A percentile compares a stretch with the other conserved stretches of the same genome.
These are phyloP conservation scores for Paedocypris micromegethes DNA, from an alignment of 2,797 vertebrate genomes.

Conservation along the genomic window DNA sequence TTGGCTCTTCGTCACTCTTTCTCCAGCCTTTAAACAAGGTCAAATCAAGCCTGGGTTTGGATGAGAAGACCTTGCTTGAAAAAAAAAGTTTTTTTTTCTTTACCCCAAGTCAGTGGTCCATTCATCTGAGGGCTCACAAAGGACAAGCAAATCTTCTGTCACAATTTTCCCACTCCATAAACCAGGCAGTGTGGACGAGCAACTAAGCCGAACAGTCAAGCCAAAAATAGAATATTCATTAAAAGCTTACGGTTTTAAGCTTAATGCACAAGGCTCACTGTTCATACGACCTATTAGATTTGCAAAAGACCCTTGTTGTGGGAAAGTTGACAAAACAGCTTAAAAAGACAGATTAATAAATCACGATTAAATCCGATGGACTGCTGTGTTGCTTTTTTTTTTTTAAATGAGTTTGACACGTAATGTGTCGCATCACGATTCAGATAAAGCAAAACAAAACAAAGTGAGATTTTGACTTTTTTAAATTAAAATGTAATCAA, in stretches of 20 bases:
- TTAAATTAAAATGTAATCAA: too few species aligned
- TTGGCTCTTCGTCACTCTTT: not conserved
- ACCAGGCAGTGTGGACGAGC: not conserved
- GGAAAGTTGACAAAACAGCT: not conserved
- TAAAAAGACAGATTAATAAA: not conserved
- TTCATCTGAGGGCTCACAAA: conserved; percentile 13
- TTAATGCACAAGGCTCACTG: not conserved
- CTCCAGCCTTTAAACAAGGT: conserved; percentile 1
- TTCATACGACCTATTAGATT: not conserved
- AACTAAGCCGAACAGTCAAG: not conserved
- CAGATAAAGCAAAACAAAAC: too few species aligned
- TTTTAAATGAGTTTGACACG: too few species aligned
- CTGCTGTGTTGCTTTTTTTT: too few species aligned
- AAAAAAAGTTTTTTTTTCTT: not conserved
- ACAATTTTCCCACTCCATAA: conserved; percentile 4
- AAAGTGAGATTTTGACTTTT: too few species aligned
- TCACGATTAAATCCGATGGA: too few species aligned
- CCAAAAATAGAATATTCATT: conserved; percentile 5
- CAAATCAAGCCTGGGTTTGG: not conserved
- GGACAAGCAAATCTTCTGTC: not conserved
- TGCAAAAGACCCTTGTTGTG: not conserved
- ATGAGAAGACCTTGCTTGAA: too few species aligned
- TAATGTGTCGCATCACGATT: too few species aligned
- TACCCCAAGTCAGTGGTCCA: not conserved
- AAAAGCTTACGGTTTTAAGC: not conserved